phyloP scores from a whole-genome alignment of 2,888 invertebrate species.

The Rotaria macrura region DNA sequence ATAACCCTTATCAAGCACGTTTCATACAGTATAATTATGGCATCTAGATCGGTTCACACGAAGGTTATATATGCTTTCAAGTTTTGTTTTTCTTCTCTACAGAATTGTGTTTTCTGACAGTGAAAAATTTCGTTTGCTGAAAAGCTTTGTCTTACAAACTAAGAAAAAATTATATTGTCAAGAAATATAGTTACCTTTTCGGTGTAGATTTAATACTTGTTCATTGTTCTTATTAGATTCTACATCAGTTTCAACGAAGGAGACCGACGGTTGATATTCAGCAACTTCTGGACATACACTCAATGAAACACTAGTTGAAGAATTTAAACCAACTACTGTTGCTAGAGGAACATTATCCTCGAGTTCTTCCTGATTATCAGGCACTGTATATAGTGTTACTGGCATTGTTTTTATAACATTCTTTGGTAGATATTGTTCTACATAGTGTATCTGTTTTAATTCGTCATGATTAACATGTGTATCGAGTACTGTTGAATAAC shows the following conservation, averaged over 20 bases:
- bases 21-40: too few relatives aligned
- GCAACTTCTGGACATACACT: background rate
- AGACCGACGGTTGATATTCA: background rate
- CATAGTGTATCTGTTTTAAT: background rate
- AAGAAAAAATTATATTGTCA: too few relatives aligned
- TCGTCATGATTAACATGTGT: background rate
- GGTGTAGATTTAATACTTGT: background rate
- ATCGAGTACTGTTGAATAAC: constrained; percentile 9
- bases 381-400: background rate
- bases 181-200: background rate
- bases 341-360: background rate
- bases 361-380: background rate
- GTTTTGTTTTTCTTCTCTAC: too few relatives aligned
- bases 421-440: background rate
- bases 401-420: background rate
- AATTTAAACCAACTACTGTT: background rate
- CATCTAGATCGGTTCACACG: too few relatives aligned
- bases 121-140: too few relatives aligned
- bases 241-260: background rate
- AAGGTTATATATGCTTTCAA: too few relatives aligned
- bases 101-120: too few relatives aligned
- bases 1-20: too few relatives aligned
- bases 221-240: background rate
- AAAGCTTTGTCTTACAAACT: too few relatives aligned
- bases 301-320: background rate